These are phyloP conservation scores for Siniperca knerii DNA, from an alignment of 2,113 vertebrate genomes.

Conservation along the genomic window DNA sequence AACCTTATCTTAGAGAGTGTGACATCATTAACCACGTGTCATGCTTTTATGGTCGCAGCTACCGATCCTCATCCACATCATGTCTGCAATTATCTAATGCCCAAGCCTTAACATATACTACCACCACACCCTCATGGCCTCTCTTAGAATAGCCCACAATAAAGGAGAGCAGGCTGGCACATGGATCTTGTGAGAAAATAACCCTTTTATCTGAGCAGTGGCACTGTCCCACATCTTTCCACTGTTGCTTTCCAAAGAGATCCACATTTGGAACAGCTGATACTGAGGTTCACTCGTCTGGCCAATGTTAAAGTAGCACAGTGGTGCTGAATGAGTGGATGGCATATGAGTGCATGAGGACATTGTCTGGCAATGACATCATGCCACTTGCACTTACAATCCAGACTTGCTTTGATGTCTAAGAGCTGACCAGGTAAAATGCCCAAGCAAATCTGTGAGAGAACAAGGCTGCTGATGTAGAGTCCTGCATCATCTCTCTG, in stretches of 20 bases:
- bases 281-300: conserved; percentile 71
- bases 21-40: conserved; percentile 25
- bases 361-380: conserved; percentile 67
- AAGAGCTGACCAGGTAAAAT: conserved; percentile 71
- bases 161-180: conserved; percentile 48
- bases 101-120: conserved; percentile 45
- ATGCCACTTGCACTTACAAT: conserved; percentile 58
- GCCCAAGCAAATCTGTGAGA: conserved; percentile 41
- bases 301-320: conserved; percentile 65
- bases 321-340: conserved; percentile 62
- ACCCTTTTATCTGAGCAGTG: conserved; percentile 73
- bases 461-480: conserved; percentile 20
- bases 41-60: conserved; percentile 9
- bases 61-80: conserved; percentile 38
- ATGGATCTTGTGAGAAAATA: conserved; percentile 69
- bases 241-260: conserved; percentile 73
- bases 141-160: conserved; percentile 53
- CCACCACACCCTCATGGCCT: conserved; percentile 29
- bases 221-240: conserved; percentile 71
- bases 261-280: conserved; percentile 78
- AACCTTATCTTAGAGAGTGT: conserved; percentile 17
- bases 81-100: conserved; percentile 80
- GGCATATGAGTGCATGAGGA: conserved; percentile 51
- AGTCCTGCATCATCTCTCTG: conserved; percentile 14
- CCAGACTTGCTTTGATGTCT: conserved; percentile 65